These are phyloP conservation scores for Ciconia stormi DNA, from an alignment of 2,113 vertebrate genomes.

Conservation along the genomic window DNA sequence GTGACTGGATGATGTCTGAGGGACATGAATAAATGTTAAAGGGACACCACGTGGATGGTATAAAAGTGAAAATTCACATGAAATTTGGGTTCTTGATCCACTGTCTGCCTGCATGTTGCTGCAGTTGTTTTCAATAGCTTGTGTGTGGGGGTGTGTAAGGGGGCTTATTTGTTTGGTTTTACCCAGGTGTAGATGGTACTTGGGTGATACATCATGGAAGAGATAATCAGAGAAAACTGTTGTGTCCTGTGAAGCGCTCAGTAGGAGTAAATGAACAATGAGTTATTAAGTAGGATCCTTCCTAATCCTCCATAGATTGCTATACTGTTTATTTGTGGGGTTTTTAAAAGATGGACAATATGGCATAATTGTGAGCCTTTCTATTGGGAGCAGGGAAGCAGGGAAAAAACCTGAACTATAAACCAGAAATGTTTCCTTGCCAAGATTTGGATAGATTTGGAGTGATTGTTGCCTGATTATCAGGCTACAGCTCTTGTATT, in stretches of 20 bases:
- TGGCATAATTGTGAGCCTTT: neutral
- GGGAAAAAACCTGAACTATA: neutral
- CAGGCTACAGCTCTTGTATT: neutral
- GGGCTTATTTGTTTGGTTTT: neutral
- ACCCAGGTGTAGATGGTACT: neutral
- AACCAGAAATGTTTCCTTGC: neutral
- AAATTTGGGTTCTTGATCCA: neutral
- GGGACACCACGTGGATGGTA: neutral
- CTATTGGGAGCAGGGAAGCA: neutral
- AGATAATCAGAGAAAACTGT: neutral
- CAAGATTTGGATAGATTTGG: neutral
- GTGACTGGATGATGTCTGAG: neutral
- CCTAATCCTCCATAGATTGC: neutral
- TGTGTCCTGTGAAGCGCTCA: neutral
- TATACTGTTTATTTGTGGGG: neutral
- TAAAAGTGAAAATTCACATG: neutral
- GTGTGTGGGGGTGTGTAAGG: no score
- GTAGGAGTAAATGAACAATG: neutral
- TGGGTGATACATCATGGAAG: neutral
- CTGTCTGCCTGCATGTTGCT: neutral
- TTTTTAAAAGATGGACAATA: neutral
- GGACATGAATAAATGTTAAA: neutral
- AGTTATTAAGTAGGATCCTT: neutral
- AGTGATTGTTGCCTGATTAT: neutral
- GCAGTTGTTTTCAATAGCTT: neutral